Evolutionary conservation across 2,113 vertebrate species (phyloP), one percentile per base, ranked within the genome.

Genomic region (Tamias sibiricus): DNA sequence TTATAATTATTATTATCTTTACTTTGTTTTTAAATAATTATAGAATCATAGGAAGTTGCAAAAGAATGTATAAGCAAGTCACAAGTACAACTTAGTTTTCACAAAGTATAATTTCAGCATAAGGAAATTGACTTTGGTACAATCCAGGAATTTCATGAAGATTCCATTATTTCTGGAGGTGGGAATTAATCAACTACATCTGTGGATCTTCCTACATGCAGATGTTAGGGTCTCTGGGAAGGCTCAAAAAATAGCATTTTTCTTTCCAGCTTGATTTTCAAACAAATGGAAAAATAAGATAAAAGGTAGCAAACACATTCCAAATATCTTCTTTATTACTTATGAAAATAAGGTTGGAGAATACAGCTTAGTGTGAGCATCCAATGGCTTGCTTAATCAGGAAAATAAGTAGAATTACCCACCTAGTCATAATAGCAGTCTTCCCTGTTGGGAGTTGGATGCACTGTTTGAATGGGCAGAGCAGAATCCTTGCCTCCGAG

Each of bases 11-110:
- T 35, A 24, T 47, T 84, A 32, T 42, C 91, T 91, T 92, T 62
- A n/a, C 91, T 91, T 92, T 62, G 30, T 44, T 59, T 59, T 93
- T 72, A 87, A 57, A 47, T 62, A 76, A 71, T 77, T 79, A 16
- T 32, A 69, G 32, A 81, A 13, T 69, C 42, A 52, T 10, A 81
- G 13, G 24, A 91, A 91, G 30, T 77, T 92, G 8, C 13, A 47
- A n/a, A 89, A 87, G 0, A n/a, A 44, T 62, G 6, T 52, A 44
- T 12, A 26, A 9, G 9, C 16, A 86, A 62, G 40, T 74, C 8
- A 4, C 37, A 83, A n/a, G 22, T 64, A 54, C 3, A 49, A 2
- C 17, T 62, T 68, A 40, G 14, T 64, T 89, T 71, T 6, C 8
- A 44, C 52, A 40, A 14, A 42, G 19, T 59, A 49, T 28, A 74